phyloP scores from a whole-genome alignment of 2,113 vertebrate genomes.

The Equus przewalskii region DNA sequence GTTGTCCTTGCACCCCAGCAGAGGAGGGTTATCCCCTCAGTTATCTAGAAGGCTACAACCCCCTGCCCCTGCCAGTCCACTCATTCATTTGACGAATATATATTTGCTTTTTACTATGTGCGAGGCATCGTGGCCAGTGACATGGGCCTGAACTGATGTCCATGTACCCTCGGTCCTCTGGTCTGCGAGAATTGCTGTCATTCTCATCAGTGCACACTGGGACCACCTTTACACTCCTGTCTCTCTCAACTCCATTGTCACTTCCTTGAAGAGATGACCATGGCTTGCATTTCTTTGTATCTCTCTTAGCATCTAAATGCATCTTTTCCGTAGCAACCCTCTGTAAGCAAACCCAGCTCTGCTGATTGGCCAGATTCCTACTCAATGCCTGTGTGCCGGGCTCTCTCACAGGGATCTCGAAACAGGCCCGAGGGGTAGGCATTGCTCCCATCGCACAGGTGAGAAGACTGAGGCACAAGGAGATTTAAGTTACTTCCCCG shows the following conservation, averaged over 20 bases:
- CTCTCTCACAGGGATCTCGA: neutral
- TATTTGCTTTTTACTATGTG: too few relatives aligned
- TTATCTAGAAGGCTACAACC: neutral
- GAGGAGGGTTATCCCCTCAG: neutral
- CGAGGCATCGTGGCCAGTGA: neutral
- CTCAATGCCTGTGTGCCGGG: neutral
- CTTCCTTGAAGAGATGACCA: neutral
- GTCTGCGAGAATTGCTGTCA: neutral
- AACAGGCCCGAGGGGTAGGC: neutral
- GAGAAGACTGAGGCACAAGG: neutral
- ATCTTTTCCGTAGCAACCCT: neutral
- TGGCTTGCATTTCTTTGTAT: neutral
- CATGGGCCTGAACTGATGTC: neutral
- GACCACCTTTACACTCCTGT: accelerated
- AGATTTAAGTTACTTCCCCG: neutral
- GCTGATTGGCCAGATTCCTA: neutral
- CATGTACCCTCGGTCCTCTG: neutral
- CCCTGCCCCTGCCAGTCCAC: neutral
- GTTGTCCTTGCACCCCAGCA: neutral
- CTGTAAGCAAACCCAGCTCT: neutral
- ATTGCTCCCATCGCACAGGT: neutral
- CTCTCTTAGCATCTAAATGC: neutral
- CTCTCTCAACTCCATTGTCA: neutral
- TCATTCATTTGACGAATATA: neutral
- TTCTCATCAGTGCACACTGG: neutral